Conservation (phyloP, 2,888 invertebrate genomes). For the Caenorhabditis japonica region DNA sequence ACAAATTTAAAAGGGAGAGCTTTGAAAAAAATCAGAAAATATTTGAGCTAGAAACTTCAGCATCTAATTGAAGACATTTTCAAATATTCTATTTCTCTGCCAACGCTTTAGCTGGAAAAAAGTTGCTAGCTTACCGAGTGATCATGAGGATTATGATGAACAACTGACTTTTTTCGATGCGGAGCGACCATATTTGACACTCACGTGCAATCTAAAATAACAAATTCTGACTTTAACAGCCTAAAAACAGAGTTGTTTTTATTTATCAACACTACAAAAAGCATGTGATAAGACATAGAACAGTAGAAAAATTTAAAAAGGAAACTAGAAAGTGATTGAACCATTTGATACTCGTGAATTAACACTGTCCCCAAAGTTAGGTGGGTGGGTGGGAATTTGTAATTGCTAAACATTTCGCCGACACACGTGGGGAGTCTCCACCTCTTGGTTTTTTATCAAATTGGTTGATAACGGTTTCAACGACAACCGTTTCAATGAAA, state of each 20-base stretch:
- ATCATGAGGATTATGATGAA: constrained; percentile 25
- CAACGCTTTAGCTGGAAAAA: too few relatives aligned
- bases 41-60: not conserved
- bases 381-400: too few relatives aligned
- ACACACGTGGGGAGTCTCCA: constrained; percentile 9
- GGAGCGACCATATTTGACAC: constrained; percentile 30
- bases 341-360: too few relatives aligned
- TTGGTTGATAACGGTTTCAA: constrained; percentile 42
- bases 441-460: constrained; percentile 39
- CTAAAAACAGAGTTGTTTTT: too few relatives aligned
- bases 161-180: constrained; percentile 37
- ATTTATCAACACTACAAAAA: too few relatives aligned
- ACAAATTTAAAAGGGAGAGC: constrained; percentile 5
- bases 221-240: not conserved
- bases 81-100: too few relatives aligned
- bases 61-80: not conserved
- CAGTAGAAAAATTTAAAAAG: too few relatives aligned
- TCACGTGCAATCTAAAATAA: constrained; percentile 1
- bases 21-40: constrained; percentile 1
- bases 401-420: constrained; percentile 27
- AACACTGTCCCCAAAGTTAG: too few relatives aligned
- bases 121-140: constrained; percentile 32
- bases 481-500: constrained; percentile 20
- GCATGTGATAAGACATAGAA: too few relatives aligned
- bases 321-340: constrained; percentile 14